phyloP scores from a whole-genome alignment of 1,140 invertebrate species.

The Ridgeia piscesae region DNA sequence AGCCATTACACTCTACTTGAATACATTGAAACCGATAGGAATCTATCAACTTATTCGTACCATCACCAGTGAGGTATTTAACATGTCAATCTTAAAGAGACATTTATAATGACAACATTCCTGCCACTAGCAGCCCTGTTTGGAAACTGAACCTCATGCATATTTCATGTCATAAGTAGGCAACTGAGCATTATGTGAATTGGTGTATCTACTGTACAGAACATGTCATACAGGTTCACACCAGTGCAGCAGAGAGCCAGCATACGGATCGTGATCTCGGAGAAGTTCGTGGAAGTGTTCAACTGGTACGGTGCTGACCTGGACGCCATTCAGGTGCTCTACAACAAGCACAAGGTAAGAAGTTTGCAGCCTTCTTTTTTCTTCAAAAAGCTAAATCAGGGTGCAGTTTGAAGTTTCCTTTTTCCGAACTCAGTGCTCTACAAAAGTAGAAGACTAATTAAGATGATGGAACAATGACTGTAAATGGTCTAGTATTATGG shows the following conservation, averaged over 20 bases:
- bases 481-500: too few relatives aligned
- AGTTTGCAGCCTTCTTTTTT: not conserved
- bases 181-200: not conserved
- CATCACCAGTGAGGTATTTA: too few relatives aligned
- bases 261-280: conserved; percentile 47
- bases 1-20: too few relatives aligned
- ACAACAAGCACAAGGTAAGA: conserved; percentile 53
- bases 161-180: not conserved
- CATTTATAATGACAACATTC: too few relatives aligned
- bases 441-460: too few relatives aligned
- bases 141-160: too few relatives aligned
- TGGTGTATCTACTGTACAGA: not conserved
- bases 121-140: too few relatives aligned
- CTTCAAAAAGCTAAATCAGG: not conserved
- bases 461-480: too few relatives aligned
- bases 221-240: conserved; percentile 9
- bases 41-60: too few relatives aligned
- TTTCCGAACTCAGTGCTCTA: too few relatives aligned
- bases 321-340: conserved; percentile 50
- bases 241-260: conserved; percentile 40
- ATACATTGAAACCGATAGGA: too few relatives aligned
- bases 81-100: too few relatives aligned
- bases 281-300: conserved; percentile 57
- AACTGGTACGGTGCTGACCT: conserved; percentile 54
- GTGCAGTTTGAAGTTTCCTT: not conserved